A percentile compares a stretch with the other conserved stretches of the same genome.
Conservation (phyloP, 1,140 invertebrate species). For the Drosophila funebris region DNA sequence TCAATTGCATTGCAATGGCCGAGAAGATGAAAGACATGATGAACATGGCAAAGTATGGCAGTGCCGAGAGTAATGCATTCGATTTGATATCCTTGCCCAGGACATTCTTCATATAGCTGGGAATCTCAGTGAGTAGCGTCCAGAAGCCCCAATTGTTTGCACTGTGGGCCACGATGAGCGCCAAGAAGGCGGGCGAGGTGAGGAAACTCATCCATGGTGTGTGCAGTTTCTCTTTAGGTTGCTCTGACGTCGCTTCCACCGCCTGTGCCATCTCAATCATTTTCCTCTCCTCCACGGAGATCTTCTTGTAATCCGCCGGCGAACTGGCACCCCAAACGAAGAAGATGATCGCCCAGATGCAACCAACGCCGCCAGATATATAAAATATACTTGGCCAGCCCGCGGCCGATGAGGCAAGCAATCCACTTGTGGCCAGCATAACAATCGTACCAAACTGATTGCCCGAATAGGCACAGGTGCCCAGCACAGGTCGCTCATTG, state of each 20-base stretch:
- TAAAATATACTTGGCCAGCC: slow-evolving; percentile 94
- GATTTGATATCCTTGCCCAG: slow-evolving; percentile 91
- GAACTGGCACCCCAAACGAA: slow-evolving; percentile 87
- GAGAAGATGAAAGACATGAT: slow-evolving; percentile 87
- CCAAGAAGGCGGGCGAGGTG: slow-evolving; percentile 92
- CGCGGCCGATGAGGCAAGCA: slow-evolving; percentile 86
- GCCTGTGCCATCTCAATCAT: slow-evolving; percentile 86
- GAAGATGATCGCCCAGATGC: slow-evolving; percentile 87
- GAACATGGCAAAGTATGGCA: slow-evolving; percentile 93
- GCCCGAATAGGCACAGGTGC: slow-evolving; percentile 87
- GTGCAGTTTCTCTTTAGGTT: slow-evolving; percentile 44
- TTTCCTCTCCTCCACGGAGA: slow-evolving; percentile 86
- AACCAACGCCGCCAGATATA: slow-evolving; percentile 87
- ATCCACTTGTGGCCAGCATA: slow-evolving; percentile 87
- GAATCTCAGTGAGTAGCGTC: slow-evolving; percentile 95
- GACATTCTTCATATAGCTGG: slow-evolving; percentile 94
- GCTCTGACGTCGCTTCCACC: slow-evolving; percentile 29
- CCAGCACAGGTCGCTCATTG: slow-evolving; percentile 85
- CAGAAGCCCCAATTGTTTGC: slow-evolving; percentile 98
- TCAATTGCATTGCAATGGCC: slow-evolving; percentile 85
- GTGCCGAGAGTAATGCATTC: slow-evolving; percentile 89
- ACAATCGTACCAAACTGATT: slow-evolving; percentile 90
- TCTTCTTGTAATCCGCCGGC: slow-evolving; percentile 86
- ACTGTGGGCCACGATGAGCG: slow-evolving; percentile 92
- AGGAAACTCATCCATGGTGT: slow-evolving; percentile 90